Conservation (phyloP, 1,140 invertebrate species). For the Cyphomyrmex costatus region DNA sequence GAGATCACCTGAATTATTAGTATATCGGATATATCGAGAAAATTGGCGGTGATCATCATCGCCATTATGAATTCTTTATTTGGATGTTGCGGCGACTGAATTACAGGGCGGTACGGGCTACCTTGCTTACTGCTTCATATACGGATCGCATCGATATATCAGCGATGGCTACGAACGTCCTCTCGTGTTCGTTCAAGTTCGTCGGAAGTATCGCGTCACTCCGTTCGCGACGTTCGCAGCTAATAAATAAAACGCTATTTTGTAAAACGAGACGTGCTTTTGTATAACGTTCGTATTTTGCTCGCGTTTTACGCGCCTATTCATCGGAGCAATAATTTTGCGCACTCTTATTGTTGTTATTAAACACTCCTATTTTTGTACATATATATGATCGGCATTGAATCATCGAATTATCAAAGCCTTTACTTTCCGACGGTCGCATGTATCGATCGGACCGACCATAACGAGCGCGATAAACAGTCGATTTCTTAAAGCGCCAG, state of each 20-base stretch:
- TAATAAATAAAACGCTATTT: too few relatives aligned
- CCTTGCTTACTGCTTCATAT: conserved; percentile 86
- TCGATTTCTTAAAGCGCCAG: conserved; percentile 46
- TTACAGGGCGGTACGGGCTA: conserved; percentile 86
- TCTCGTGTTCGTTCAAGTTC: conserved; percentile 17
- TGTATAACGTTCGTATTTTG: neutral
- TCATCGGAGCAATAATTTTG: neutral
- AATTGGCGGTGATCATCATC: conserved; percentile 86
- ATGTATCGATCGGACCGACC: conserved; percentile 40
- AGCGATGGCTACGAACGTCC: conserved; percentile 68
- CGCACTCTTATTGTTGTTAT: neutral
- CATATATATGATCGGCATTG: too few relatives aligned
- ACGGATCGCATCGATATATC: conserved; percentile 69
- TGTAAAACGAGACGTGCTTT: neutral
- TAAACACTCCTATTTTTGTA: neutral
- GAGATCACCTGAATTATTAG: conserved; percentile 82
- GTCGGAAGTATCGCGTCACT: neutral
- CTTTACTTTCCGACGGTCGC: conserved; percentile 34
- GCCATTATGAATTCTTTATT: conserved; percentile 87
- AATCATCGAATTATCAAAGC: conserved; percentile 10
- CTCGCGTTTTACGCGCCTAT: neutral
- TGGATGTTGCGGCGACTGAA: conserved; percentile 84
- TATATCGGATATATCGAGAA: conserved; percentile 84
- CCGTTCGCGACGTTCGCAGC: neutral
- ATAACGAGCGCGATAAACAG: conserved; percentile 57